Percentiles rank a stretch among this genome's conserved stretches.
Evolutionary conservation across 2,113 vertebrate species (phyloP).

Genomic region (Caracal caracal): DNA sequence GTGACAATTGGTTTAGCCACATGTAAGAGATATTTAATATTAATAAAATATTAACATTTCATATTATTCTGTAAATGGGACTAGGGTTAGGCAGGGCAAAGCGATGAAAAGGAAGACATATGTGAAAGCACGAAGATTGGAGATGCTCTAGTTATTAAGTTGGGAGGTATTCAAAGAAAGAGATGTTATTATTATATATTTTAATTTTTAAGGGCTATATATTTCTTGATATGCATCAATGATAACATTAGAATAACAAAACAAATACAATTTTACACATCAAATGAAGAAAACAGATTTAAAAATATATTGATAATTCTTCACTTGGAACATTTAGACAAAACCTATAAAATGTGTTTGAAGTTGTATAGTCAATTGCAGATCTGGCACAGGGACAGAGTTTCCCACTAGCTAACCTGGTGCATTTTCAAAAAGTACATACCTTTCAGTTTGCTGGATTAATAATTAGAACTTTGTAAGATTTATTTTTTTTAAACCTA

Average conservation of each 20-base stretch:
- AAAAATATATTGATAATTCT: neutral
- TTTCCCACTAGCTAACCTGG: neutral
- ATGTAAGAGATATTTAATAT: neutral
- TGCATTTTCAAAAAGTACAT: slow-evolving; percentile 13
- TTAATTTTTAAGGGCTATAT: neutral
- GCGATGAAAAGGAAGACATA: neutral
- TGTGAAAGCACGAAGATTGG: neutral
- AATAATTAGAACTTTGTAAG: neutral
- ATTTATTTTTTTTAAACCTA: neutral
- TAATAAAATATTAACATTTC: neutral
- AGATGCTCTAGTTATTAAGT: neutral
- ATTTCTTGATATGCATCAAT: neutral
- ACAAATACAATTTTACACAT: neutral
- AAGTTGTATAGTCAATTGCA: neutral
- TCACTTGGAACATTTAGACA: neutral
- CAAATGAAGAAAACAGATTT: neutral
- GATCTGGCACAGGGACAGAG: neutral
- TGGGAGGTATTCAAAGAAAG: neutral
- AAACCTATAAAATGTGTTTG: neutral
- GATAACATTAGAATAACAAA: neutral
- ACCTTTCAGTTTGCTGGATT: neutral
- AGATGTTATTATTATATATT: neutral
- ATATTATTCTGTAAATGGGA: neutral
- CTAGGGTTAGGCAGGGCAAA: neutral
- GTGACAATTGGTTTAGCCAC: neutral